phyloP scores from a whole-genome alignment of 2,113 vertebrate species.

The Uropsilus gracilis region DNA sequence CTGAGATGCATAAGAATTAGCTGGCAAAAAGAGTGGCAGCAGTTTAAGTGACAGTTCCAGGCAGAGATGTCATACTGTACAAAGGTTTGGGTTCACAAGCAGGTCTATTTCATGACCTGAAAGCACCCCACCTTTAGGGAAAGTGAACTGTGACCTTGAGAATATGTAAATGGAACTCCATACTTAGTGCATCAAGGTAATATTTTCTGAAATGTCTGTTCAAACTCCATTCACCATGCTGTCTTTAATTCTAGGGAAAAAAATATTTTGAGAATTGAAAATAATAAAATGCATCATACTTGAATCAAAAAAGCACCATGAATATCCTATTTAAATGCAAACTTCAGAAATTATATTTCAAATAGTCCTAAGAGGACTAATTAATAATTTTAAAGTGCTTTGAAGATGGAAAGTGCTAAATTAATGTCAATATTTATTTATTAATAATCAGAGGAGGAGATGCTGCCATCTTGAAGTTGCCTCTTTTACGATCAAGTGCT shows the following conservation, averaged over 20 bases:
- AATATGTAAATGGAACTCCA: not conserved
- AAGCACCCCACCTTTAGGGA: not conserved
- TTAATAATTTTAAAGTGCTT: constrained; percentile 82
- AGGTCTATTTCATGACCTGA: not conserved
- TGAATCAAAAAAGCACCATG: constrained; percentile 57
- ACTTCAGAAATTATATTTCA: constrained; percentile 75
- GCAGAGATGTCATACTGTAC: not conserved
- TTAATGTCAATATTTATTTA: constrained; percentile 83
- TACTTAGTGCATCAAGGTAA: not conserved
- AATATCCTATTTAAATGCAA: constrained; percentile 74
- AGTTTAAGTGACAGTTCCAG: not conserved
- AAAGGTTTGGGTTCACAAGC: not conserved
- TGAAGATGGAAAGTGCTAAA: constrained; percentile 80
- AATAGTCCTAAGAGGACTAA: constrained; percentile 79
- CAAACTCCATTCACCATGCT: not conserved
- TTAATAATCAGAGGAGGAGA: constrained; percentile 75
- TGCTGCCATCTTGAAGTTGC: constrained; percentile 74
- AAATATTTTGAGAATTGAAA: not conserved
- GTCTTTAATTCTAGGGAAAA: not conserved
- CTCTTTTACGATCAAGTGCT: constrained; percentile 63
- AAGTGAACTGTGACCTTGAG: not conserved
- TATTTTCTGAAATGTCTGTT: not conserved
- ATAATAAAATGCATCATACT: constrained; percentile 6
- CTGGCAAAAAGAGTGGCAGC: not conserved
- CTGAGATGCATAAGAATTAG: not conserved